phyloP scores from a whole-genome alignment of 2,797 vertebrate genomes.

The Gouania willdenowi region DNA sequence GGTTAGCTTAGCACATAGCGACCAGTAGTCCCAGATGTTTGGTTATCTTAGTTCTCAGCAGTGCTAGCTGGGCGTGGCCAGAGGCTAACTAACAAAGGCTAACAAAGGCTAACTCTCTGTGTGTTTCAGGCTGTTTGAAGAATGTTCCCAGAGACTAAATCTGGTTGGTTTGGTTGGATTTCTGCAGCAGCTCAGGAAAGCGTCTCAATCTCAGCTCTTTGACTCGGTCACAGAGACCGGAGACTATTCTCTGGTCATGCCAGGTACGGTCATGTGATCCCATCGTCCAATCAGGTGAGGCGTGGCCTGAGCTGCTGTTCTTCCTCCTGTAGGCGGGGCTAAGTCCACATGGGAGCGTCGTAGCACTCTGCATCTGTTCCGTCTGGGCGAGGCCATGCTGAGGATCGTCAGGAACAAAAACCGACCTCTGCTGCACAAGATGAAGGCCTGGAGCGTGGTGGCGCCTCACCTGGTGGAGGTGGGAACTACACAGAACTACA shows the following conservation, averaged over 20 bases:
- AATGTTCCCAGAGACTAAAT: slow-evolving; percentile 89
- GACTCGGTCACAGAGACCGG: slow-evolving; percentile 88
- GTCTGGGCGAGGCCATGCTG: slow-evolving; percentile 92
- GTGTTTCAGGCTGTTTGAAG: slow-evolving; percentile 87
- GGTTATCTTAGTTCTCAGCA: too few relatives aligned
- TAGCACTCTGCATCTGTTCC: slow-evolving; percentile 90
- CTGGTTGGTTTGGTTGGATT: slow-evolving; percentile 86
- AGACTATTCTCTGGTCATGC: slow-evolving; percentile 92
- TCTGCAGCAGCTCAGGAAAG: slow-evolving; percentile 91
- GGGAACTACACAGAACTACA: background rate
- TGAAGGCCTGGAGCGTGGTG: slow-evolving; percentile 94
- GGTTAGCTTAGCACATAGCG: too few relatives aligned
- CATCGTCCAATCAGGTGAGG: too few relatives aligned
- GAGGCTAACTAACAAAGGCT: too few relatives aligned
- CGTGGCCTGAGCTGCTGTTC: too few relatives aligned
- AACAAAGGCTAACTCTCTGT: too few relatives aligned
- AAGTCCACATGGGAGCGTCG: slow-evolving; percentile 86
- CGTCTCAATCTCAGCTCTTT: slow-evolving; percentile 93
- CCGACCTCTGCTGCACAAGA: slow-evolving; percentile 87
- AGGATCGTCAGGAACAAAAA: slow-evolving; percentile 85
- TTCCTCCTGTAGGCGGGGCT: slow-evolving; percentile 78
- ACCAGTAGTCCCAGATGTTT: too few relatives aligned
- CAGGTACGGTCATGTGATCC: slow-evolving; percentile 75
- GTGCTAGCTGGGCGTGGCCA: too few relatives aligned
- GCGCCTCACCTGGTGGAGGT: slow-evolving; percentile 96